phyloP scores from a whole-genome alignment of 1,140 invertebrate species.

The Pogonomyrmex californicus region DNA sequence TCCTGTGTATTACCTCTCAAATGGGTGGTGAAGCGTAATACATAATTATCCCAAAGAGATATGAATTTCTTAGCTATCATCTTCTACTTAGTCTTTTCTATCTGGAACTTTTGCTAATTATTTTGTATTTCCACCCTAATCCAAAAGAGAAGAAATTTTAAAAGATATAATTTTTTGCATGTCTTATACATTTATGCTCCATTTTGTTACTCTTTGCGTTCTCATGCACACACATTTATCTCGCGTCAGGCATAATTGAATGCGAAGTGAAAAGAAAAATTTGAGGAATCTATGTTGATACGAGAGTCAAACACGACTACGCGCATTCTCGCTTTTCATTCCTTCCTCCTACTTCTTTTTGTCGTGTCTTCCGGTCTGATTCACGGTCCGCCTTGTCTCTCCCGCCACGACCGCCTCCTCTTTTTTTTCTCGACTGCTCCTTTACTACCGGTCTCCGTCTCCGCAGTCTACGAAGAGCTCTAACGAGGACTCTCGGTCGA shows the following conservation, averaged over 20 bases:
- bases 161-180: too few relatives aligned
- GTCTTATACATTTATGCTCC: background rate
- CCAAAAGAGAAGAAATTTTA: too few relatives aligned
- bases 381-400: conserved; percentile 42
- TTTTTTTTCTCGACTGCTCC: conserved; percentile 68
- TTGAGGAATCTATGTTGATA: conserved; percentile 44
- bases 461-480: conserved; percentile 58
- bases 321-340: conserved; percentile 62
- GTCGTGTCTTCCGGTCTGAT: conserved; percentile 69
- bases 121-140: background rate
- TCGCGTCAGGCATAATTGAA: conserved; percentile 37
- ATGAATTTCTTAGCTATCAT: background rate
- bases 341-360: conserved; percentile 32
- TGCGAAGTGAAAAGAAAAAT: conserved; percentile 37
- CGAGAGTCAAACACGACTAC: conserved; percentile 4
- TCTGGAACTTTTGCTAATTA: background rate
- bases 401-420: background rate
- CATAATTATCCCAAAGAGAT: background rate
- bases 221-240: background rate
- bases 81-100: background rate
- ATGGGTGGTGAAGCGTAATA: background rate
- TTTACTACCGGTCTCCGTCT: conserved; percentile 59
- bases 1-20: background rate
- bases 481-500: conserved; percentile 59
- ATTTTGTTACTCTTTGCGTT: background rate